Evolutionary conservation across 2,888 invertebrate species (phyloP), one percentile per base, ranked within the genome.

Genomic region (Copidosoma aretas): DNA sequence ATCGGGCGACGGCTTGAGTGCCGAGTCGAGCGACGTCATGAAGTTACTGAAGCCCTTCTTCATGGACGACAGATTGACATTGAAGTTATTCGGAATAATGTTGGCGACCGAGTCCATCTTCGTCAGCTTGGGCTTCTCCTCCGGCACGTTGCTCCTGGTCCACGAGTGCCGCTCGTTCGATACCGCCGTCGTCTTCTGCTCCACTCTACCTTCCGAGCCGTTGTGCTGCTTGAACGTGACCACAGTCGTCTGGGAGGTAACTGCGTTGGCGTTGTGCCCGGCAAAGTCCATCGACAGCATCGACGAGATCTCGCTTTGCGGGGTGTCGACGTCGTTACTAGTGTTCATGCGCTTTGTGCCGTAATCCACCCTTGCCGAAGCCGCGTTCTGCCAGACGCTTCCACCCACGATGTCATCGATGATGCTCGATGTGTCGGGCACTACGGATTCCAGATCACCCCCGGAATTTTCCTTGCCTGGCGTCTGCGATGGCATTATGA

Each of bases 381-480:
- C 75, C 3, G 76, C 73, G 43, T 74, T 77, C 12, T 78, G 78
- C 80, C 80, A 81, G 0, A 75, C 64, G 1, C 72, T 59, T 10
- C 69, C 64, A 5, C 75, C 77, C 0, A 73, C 76, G 76, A 89
- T 84, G 81, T 93, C 88, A 80, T 94, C 94, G 75, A 91, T 91
- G 76, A 94, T 88, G 81, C 93, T 94, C 73, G 93, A 93, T 10
- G 93, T 92, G 85, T 95, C 94, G 1, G 93, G 91, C 49, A 93
- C 89, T 51, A 93, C 91, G 73, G 93, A 94, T 85, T 94, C 94
- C 73, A 92, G 87, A 84, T 94, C 94, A 65, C 92, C 89, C 69
- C 90, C 90, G 65, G 93, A 93, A 71, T 93, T 93, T 86, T 94
- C 94, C 82, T 93, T 94, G 12, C 93, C 93, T 52, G 93, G 92